These are phyloP conservation scores for Sycophaga agraensis DNA, from an alignment of 1,140 invertebrate species.

Conservation along the genomic window DNA sequence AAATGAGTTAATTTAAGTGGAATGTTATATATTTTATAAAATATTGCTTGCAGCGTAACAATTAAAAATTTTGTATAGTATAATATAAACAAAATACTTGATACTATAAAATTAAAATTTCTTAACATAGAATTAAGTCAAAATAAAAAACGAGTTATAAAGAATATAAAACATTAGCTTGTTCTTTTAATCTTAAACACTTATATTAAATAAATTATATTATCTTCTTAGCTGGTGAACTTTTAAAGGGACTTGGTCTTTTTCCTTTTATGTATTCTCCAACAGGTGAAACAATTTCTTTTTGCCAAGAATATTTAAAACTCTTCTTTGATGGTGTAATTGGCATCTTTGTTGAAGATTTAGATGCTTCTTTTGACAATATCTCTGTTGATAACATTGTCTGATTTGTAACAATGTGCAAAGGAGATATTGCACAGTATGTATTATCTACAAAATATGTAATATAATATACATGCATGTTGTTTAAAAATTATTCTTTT, in stretches of 20 bases:
- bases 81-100: conserved; percentile 7
- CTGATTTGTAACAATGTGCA: too few relatives aligned
- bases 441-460: too few relatives aligned
- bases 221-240: conserved; percentile 25
- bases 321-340: conserved; percentile 7
- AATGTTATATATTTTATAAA: neutral
- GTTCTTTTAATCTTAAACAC: conserved; percentile 12
- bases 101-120: conserved; percentile 2
- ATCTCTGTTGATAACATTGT: neutral
- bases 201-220: conserved; percentile 5
- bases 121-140: conserved; percentile 12
- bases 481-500: too few relatives aligned
- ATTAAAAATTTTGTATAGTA: neutral
- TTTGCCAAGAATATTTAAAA: conserved; percentile 18
- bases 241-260: conserved; percentile 26
- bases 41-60: neutral
- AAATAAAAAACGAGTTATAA: conserved; percentile 8
- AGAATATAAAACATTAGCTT: conserved; percentile 16
- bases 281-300: conserved; percentile 30
- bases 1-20: neutral
- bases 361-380: too few relatives aligned
- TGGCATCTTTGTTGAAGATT: conserved; percentile 6
- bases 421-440: too few relatives aligned
- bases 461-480: too few relatives aligned
- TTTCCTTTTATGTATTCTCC: conserved; percentile 28